Evolutionary conservation across 2,888 invertebrate genomes (phyloP).

Genomic region (Margaritifera margaritifera): DNA sequence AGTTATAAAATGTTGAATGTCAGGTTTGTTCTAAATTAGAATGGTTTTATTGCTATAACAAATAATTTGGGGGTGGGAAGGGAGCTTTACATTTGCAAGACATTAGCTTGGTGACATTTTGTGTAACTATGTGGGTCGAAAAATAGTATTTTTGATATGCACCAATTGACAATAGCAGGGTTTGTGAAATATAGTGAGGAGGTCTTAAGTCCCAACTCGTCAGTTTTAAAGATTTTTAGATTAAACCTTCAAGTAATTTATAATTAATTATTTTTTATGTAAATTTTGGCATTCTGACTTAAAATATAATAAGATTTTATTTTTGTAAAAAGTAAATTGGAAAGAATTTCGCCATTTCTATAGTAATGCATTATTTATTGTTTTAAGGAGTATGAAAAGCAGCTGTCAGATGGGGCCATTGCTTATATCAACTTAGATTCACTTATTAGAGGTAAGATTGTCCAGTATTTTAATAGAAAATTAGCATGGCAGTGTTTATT

Average conservation of each 20-base stretch:
- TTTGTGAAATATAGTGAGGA: no score
- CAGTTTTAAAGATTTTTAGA: background rate
- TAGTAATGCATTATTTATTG: slow-evolving; percentile 2
- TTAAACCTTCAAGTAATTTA: background rate
- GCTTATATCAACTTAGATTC: slow-evolving; percentile 74
- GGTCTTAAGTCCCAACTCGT: no score
- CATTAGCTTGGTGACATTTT: no score
- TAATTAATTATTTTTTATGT: background rate
- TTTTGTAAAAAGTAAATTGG: background rate
- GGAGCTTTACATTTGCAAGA: no score
- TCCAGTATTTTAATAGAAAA: background rate
- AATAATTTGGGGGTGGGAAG: no score
- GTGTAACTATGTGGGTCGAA: no score
- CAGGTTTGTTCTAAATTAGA: no score
- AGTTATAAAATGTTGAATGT: no score
- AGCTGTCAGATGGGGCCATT: slow-evolving; percentile 69
- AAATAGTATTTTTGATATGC: no score
- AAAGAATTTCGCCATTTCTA: background rate
- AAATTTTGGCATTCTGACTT: background rate
- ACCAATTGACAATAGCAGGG: no score
- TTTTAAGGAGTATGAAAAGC: slow-evolving; percentile 60
- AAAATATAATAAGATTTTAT: background rate
- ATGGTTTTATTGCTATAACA: no score
- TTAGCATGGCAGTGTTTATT: no score
- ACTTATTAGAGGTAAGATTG: slow-evolving; percentile 60